Percentiles rank a stretch among this genome's conserved stretches.
phyloP scores from a whole-genome alignment of 2,888 invertebrate genomes.

The Agrotis puta region DNA sequence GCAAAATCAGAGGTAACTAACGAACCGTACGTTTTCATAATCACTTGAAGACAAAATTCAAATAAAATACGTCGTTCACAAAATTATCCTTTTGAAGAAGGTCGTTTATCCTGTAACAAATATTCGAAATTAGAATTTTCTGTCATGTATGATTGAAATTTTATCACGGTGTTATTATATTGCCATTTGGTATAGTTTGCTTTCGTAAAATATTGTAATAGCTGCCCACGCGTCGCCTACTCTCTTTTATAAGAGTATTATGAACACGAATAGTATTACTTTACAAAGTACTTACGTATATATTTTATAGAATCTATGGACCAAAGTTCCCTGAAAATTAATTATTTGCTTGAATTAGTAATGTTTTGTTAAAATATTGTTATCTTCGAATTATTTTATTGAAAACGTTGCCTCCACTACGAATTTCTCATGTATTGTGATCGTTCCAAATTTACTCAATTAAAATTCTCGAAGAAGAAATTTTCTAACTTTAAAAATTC shows the following conservation, averaged over 20 bases:
- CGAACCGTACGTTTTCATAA: conserved; percentile 15
- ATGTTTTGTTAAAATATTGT: too few relatives aligned
- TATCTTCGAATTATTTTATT: too few relatives aligned
- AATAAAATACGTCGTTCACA: conserved; percentile 16
- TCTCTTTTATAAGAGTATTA: too few relatives aligned
- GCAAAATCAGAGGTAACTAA: conserved; percentile 23
- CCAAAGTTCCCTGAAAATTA: background rate
- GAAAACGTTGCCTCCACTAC: too few relatives aligned
- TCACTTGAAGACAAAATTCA: conserved; percentile 20
- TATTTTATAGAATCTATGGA: background rate
- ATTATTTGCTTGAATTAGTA: background rate
- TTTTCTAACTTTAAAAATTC: background rate
- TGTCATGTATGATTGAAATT: background rate
- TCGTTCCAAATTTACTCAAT: too few relatives aligned
- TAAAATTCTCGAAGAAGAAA: background rate
- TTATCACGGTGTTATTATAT: conserved; percentile 5
- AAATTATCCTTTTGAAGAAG: conserved; percentile 7
- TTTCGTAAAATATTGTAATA: conserved; percentile 3
- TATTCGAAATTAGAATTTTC: background rate
- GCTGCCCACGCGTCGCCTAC: background rate
- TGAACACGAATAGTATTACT: too few relatives aligned
- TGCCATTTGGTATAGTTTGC: conserved; percentile 4
- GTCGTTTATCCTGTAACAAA: background rate
- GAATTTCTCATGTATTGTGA: too few relatives aligned
- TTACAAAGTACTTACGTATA: too few relatives aligned